A percentile compares a stretch with the other conserved stretches of the same genome.
phyloP scores from a whole-genome alignment of 2,888 invertebrate genomes.

The Zootermopsis nevadensis region DNA sequence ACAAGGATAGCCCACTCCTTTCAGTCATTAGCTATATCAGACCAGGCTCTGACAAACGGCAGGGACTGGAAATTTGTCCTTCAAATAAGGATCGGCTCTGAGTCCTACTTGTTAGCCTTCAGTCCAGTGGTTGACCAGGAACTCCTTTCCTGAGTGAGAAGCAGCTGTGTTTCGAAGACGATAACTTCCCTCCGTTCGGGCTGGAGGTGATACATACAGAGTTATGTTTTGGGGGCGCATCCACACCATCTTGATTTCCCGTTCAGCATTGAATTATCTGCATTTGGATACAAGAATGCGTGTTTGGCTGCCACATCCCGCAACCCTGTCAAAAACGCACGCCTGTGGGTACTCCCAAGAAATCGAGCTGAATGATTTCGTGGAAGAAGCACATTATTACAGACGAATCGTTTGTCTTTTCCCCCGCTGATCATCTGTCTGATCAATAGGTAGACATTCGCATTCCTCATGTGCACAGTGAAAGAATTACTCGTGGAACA shows the following conservation, averaged over 20 bases:
- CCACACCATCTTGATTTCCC: not conserved
- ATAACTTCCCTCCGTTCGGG: too few relatives aligned
- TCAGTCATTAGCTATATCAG: too few relatives aligned
- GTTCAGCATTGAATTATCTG: not conserved
- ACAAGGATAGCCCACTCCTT: too few relatives aligned
- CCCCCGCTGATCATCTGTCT: not conserved
- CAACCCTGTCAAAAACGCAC: not conserved
- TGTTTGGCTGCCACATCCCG: not conserved
- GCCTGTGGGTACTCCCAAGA: not conserved
- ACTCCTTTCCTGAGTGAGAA: too few relatives aligned
- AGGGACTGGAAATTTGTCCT: too few relatives aligned
- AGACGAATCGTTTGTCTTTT: not conserved
- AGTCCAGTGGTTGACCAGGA: too few relatives aligned
- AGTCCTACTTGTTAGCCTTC: too few relatives aligned
- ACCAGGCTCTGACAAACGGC: too few relatives aligned
- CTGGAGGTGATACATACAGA: too few relatives aligned
- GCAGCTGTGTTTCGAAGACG: too few relatives aligned
- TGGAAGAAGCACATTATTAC: conserved; percentile 2
- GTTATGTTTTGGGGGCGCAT: too few relatives aligned
- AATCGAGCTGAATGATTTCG: not conserved
- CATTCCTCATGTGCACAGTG: not conserved
- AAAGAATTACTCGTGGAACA: not conserved
- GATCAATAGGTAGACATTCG: conserved; percentile 4
- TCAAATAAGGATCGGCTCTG: too few relatives aligned
- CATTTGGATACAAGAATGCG: not conserved